Percentiles rank a stretch among this genome's conserved stretches.
These are phyloP conservation scores for Chrysemys picta DNA, from an alignment of 2,113 vertebrate genomes.

Conservation along the genomic window DNA sequence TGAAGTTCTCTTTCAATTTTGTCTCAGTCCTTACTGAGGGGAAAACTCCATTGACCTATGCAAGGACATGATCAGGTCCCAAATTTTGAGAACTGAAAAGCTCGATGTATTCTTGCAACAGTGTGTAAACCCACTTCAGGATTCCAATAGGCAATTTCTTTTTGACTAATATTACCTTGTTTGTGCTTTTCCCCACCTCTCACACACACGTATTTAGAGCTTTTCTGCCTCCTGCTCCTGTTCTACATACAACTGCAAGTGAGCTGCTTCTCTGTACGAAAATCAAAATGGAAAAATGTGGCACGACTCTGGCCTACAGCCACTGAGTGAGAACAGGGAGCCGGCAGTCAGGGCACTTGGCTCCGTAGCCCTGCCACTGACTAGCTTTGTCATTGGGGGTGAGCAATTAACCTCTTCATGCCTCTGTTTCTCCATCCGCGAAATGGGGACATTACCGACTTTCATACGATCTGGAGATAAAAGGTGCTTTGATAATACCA, in stretches of 20 bases:
- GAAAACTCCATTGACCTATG: not conserved
- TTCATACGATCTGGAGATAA: no score
- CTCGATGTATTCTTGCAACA: not conserved
- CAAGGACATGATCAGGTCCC: not conserved
- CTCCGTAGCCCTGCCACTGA: not conserved
- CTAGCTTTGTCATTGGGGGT: not conserved
- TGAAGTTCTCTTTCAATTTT: not conserved
- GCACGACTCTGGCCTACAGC: not conserved
- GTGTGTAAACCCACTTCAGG: not conserved
- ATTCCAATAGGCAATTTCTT: not conserved
- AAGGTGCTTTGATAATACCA: not conserved
- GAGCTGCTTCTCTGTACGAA: not conserved
- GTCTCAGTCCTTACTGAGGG: not conserved
- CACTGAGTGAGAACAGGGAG: not conserved
- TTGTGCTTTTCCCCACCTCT: not conserved
- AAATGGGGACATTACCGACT: not conserved
- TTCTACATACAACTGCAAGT: not conserved
- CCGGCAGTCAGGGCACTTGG: accelerated
- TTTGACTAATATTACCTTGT: not conserved
- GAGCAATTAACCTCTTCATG: not conserved
- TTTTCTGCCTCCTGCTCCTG: not conserved
- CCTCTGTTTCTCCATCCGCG: not conserved
- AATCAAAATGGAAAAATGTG: not conserved
- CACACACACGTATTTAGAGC: no score
- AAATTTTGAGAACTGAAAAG: not conserved